Base-by-base conservation (phyloP, 53 echinoderm and acorn worm species). In the Crossaster papposus region DNA sequence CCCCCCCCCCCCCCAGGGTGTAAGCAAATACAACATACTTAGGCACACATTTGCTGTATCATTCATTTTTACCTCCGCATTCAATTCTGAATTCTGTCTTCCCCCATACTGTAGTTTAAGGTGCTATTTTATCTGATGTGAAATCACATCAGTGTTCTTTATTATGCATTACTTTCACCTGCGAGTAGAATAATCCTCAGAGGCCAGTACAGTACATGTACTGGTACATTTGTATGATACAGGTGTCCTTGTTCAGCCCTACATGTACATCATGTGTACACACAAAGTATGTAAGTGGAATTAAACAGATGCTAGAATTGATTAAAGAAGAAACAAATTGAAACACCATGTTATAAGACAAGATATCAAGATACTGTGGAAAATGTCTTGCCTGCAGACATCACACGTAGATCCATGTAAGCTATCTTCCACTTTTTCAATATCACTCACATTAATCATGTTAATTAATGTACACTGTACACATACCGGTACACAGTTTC, bases 11-110 rank as follows among this genome's bases (percentile, higher is more conserved):
- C 62, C 13, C 62, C 17, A 36, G 64, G 64, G 37, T 37, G 24
- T 12, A 65, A 36, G 64, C 64, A 2, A 15, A 44, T 65, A 78
- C 63, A 82, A 68, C 44, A 35, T 14, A 33, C 65, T 28, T 36
- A 65, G 64, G 82, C 81, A 81, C 24, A 64, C 81, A 81, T 81
- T 10, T 32, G 81, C 81, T 82, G 82, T 82, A 82, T 82, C 82
- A 51, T 82, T 82, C 82, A 51, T 82, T 65, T 44, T 37, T 65
- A 63, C 35, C 31, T 33, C n/a, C 17, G n/a, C 20, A 36, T 15
- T 6, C 9, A 44, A 44, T 38, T 32, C 11, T 34, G 65, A 68
- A 23, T 36, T 81, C 62, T 22, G 26, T 17, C 14, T 30, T 32
- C 30, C 30, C 20, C 8, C n/a, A n/a, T n/a, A n/a, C n/a, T n/a